These are phyloP conservation scores for Redunca redunca DNA, from an alignment of 2,113 vertebrate genomes.

Conservation along the genomic window DNA sequence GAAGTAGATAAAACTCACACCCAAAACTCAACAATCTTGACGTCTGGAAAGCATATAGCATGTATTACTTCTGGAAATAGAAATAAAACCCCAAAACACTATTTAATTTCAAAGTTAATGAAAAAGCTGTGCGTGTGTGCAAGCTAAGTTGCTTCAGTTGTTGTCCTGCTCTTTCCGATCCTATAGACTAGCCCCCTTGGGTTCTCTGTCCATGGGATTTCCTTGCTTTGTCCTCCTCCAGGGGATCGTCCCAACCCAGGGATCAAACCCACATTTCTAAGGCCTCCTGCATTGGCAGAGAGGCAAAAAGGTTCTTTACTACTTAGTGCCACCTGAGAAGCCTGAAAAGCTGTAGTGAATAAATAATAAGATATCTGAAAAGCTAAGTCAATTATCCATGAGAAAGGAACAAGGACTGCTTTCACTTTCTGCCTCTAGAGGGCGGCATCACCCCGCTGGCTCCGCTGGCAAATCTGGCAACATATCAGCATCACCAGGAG, in stretches of 20 bases:
- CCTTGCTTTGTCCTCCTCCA: neutral
- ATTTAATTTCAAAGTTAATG: neutral
- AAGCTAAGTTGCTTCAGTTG: neutral
- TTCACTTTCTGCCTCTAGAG: neutral
- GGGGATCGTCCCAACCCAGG: neutral
- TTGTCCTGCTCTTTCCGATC: neutral
- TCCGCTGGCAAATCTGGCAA: neutral
- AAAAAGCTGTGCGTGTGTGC: neutral
- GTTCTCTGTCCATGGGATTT: neutral
- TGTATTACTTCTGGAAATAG: neutral
- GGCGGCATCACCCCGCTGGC: neutral
- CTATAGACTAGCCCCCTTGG: neutral
- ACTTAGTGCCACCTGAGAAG: neutral
- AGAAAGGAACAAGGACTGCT: neutral
- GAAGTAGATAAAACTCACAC: neutral
- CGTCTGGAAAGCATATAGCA: neutral
- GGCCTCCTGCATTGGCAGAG: neutral
- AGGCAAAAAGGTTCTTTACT: neutral
- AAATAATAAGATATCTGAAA: neutral
- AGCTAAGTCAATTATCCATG: neutral
- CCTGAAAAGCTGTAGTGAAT: neutral
- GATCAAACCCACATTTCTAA: neutral
- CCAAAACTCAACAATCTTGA: neutral
- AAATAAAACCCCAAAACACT: neutral
- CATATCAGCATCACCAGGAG: neutral